Evolutionary conservation across 92 coral and sea anemone species (phyloP).

Genomic region (Phymanthus crucifer): DNA sequence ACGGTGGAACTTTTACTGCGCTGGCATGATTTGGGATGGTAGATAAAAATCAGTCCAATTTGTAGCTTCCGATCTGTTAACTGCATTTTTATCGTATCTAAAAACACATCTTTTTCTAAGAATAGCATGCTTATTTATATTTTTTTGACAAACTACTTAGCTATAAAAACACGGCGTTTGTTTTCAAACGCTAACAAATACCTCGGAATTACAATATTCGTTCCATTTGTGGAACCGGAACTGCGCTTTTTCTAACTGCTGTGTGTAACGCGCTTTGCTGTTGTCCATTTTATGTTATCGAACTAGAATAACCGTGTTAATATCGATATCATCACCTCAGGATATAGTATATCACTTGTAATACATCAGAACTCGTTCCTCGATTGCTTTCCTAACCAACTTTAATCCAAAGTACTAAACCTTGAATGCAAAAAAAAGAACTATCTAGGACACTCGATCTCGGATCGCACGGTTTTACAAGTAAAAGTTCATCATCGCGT

Average conservation of each 20-base stretch:
- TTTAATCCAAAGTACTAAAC: neutral
- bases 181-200: neutral
- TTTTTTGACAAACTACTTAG: neutral
- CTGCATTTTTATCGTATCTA: neutral
- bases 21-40: neutral
- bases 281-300: neutral
- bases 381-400: neutral
- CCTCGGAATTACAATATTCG: neutral
- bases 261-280: neutral
- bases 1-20: neutral
- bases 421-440: neutral
- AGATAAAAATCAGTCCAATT: neutral
- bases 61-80: neutral
- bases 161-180: neutral
- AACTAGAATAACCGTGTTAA: neutral
- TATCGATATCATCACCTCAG: neutral
- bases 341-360: neutral
- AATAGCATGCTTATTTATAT: neutral
- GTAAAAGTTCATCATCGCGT: neutral
- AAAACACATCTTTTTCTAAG: neutral
- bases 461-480: neutral
- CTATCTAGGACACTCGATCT: neutral
- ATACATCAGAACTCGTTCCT: neutral
- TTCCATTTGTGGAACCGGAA: neutral
- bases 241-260: neutral